Evolutionary conservation across 2,797 vertebrate genomes (phyloP), one percentile per base, ranked within the genome.

Genomic region (Furcifer pardalis): DNA sequence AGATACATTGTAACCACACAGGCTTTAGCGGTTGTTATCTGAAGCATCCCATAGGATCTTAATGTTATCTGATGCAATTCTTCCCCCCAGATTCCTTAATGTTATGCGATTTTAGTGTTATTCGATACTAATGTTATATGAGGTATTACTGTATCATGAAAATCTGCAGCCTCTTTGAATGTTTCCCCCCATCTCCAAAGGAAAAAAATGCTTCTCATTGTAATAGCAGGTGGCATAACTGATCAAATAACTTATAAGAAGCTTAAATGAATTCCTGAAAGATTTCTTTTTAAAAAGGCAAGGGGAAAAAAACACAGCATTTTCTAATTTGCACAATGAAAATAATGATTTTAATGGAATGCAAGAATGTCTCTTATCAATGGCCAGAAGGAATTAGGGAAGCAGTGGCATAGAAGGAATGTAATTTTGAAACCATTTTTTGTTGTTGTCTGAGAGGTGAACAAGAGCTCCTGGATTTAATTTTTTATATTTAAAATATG

Each of bases 171-270:
- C 82, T 80, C 46, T 72, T 35, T 49, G 3, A 25, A 7, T 40
- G 4, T 65, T 85, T 83, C 88, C 30, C 3, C 25, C 35, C 68
- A 1, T 56, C 46, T 74, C 4, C 68, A 83, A 82, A 46, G 15
- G 44, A 10, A 66, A 19, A 69, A 19, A 69, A 65, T 81, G 63
- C 69, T 92, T 88, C 69, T 49, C 62, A 37, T 81, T 78, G 72
- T 68, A 69, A 81, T 86, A 91, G 88, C 86, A 87, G 88, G 62
- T 91, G 86, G 71, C 68, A 63, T 75, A 46, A 44, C 37, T 35
- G 87, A 84, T 95, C 87, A 93, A 87, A 90, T 94, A 80, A 84
- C 88, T 71, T 6, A 1, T 93, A 93, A 94, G 85, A 82, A 89
- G 83, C 88, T 95, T 92, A 91, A 80, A 73, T 59, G 68, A 75